Percentiles rank a stretch among this genome's conserved stretches.
phyloP scores from a whole-genome alignment of 2,888 invertebrate species.

The Cerceris rybyensis region DNA sequence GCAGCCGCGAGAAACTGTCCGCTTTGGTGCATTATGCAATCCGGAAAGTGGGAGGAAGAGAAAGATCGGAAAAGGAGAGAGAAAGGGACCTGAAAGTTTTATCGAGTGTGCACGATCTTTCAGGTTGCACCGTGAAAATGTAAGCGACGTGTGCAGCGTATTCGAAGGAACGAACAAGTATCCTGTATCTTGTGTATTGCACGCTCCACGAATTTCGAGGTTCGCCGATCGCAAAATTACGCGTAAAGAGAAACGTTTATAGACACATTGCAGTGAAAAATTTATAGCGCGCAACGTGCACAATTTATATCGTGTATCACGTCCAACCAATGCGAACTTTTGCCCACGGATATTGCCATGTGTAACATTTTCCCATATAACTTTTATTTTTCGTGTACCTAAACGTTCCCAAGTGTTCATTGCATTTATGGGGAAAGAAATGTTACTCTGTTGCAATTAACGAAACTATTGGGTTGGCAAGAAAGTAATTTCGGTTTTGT shows the following conservation, averaged over 20 bases:
- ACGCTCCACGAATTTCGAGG: constrained; percentile 35
- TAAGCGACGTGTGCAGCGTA: constrained; percentile 40
- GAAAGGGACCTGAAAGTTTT: constrained; percentile 53
- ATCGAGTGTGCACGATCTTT: constrained; percentile 62
- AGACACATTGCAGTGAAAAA: neutral
- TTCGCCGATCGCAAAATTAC: constrained; percentile 15
- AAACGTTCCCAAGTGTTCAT: no score
- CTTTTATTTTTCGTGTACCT: no score
- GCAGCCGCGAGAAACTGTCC: constrained; percentile 46
- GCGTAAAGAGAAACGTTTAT: constrained; percentile 2
- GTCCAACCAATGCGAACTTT: neutral
- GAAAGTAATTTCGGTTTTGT: no score
- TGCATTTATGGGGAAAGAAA: no score
- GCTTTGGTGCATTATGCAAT: no score
- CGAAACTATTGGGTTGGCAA: no score
- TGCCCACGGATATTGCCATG: no score
- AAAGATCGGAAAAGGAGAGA: no score
- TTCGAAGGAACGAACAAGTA: constrained; percentile 33
- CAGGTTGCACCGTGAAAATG: constrained; percentile 45
- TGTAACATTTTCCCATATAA: no score
- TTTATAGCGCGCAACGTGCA: neutral
- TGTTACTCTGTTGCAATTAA: no score
- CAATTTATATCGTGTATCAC: constrained; percentile 2
- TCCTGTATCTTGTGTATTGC: constrained; percentile 26
- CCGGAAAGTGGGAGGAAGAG: no score